Evolutionary conservation across 2,797 vertebrate species (phyloP).

Genomic region (Chrosomus eos): DNA sequence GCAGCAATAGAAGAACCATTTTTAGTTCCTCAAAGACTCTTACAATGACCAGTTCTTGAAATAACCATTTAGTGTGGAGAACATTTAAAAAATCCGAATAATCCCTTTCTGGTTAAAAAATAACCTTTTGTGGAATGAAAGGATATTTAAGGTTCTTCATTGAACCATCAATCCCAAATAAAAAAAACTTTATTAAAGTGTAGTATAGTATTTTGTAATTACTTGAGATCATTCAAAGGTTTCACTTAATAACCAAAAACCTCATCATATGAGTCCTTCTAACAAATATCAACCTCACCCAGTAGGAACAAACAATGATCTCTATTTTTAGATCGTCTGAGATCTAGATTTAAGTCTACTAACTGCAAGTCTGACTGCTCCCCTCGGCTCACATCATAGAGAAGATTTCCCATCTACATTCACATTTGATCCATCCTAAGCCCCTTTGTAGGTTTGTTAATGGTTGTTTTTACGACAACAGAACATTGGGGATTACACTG

Average conservation of each 20-base stretch:
- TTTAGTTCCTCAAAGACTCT: neutral
- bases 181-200: neutral
- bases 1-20: neutral
- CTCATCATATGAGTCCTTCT: neutral
- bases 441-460: conserved; percentile 63
- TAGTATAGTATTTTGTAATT: neutral
- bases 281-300: neutral
- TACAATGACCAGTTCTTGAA: no score
- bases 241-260: neutral
- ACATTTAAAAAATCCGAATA: neutral
- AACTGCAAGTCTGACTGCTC: neutral
- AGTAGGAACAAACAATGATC: neutral
- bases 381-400: conserved; percentile 3
- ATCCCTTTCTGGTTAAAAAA: neutral
- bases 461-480: conserved; percentile 55
- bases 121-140: neutral
- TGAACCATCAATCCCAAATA: neutral
- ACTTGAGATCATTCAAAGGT: neutral
- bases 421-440: conserved; percentile 62
- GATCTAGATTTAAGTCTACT: neutral
- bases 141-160: neutral
- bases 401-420: conserved; percentile 58
- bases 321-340: neutral
- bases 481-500: conserved; percentile 55
- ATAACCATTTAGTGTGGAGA: neutral